Percentiles rank a stretch among this genome's conserved stretches.
phyloP scores from a whole-genome alignment of 2,797 vertebrate genomes.

The Oreonectes daqikongensis region DNA sequence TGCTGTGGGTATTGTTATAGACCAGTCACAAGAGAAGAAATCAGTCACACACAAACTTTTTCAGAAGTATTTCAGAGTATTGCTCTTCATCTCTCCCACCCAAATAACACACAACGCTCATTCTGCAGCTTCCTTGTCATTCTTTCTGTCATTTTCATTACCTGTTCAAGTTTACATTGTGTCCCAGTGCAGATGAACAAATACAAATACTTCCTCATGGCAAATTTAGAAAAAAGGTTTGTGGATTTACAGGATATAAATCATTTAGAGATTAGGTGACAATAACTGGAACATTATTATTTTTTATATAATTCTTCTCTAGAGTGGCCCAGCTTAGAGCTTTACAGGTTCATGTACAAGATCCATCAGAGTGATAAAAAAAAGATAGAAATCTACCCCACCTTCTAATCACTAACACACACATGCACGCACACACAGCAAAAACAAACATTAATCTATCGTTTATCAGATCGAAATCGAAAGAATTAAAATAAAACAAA shows the following conservation, averaged over 20 bases:
- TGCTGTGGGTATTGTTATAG: constrained; percentile 55
- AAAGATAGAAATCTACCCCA: too few species aligned
- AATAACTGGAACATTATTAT: constrained; percentile 57
- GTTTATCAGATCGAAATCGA: not conserved
- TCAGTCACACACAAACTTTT: constrained; percentile 25
- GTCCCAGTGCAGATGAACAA: constrained; percentile 36
- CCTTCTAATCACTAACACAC: constrained; percentile 1
- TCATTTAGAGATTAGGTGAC: constrained; percentile 34
- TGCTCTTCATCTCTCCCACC: constrained; percentile 40
- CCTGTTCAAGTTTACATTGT: constrained; percentile 2
- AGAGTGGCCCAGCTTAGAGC: too few species aligned
- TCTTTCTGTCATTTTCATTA: not conserved
- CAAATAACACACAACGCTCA: constrained; percentile 10
- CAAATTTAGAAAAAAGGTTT: constrained; percentile 66
- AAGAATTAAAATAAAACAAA: constrained; percentile 3
- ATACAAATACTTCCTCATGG: constrained; percentile 61
- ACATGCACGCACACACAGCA: not conserved
- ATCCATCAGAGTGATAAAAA: constrained; percentile 17
- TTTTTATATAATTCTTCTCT: constrained; percentile 33
- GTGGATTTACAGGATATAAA: constrained; percentile 69
- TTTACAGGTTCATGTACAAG: too few species aligned
- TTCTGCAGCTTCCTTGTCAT: not conserved
- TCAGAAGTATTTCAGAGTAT: constrained; percentile 6
- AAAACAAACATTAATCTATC: not conserved
- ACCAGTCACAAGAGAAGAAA: constrained; percentile 44